Conservation (phyloP, 2,113 vertebrate genomes). For the Bujurquina vittata region DNA sequence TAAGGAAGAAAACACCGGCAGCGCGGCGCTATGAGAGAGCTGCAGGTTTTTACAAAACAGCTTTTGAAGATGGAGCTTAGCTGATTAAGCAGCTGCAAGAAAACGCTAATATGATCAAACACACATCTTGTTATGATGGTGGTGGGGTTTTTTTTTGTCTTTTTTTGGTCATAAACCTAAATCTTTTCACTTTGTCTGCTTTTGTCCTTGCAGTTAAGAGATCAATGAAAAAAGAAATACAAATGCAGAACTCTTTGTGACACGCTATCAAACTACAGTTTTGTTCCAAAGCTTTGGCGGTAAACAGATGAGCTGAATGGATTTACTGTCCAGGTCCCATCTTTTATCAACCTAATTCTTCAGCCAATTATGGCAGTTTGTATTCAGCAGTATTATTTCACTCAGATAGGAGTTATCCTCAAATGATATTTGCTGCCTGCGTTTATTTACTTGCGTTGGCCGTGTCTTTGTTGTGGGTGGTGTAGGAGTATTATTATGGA, state of each 20-base stretch:
- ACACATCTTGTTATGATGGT: neutral
- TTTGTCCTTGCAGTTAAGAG: slow-evolving; percentile 21
- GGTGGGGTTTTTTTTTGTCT: fast-evolving
- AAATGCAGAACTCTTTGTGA: too few relatives aligned
- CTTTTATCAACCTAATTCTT: slow-evolving; percentile 66
- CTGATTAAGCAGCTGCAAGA: neutral
- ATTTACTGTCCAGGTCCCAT: slow-evolving; percentile 59
- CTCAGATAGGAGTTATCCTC: slow-evolving; percentile 39
- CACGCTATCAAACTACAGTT: slow-evolving; percentile 46
- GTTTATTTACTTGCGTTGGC: slow-evolving; percentile 56
- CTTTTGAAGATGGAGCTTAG: slow-evolving; percentile 17
- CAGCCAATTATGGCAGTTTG: slow-evolving; percentile 58
- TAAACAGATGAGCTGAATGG: slow-evolving; percentile 65
- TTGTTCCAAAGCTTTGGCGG: slow-evolving; percentile 45
- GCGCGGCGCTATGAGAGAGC: too few relatives aligned
- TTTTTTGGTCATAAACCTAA: neutral
- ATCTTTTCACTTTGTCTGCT: neutral
- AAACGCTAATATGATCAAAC: slow-evolving; percentile 17
- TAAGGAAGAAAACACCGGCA: slow-evolving; percentile 27
- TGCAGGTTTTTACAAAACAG: neutral
- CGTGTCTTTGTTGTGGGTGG: slow-evolving; percentile 63
- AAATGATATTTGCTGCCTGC: slow-evolving; percentile 53
- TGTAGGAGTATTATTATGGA: slow-evolving; percentile 66
- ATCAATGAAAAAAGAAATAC: slow-evolving; percentile 52
- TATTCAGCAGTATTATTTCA: slow-evolving; percentile 50